Percentiles rank a stretch among this genome's conserved stretches.
Conservation (phyloP, 2,113 vertebrate genomes). For the Rhizomys pruinosus region DNA sequence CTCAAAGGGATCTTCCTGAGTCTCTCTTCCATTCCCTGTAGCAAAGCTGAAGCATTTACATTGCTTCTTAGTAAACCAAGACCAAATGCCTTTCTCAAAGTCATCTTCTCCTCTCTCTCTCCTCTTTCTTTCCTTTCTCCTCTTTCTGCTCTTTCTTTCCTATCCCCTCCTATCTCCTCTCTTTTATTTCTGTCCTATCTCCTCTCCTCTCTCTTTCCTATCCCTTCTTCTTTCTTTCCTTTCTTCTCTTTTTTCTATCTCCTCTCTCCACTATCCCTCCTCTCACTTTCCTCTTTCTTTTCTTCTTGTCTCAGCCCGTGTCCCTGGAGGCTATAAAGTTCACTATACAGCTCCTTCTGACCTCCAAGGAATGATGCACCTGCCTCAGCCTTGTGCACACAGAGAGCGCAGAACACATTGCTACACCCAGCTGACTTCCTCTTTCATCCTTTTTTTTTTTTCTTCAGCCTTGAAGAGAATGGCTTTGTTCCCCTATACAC, state of each 20-base stretch:
- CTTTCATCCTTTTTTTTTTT: background rate
- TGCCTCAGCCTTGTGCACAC: background rate
- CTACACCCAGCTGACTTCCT: no score
- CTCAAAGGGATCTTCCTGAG: background rate
- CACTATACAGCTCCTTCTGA: no score
- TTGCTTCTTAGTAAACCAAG: background rate
- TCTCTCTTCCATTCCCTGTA: background rate
- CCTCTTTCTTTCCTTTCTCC: no score
- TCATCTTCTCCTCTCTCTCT: no score
- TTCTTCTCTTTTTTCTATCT: background rate
- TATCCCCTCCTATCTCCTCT: no score
- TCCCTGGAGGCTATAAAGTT: background rate
- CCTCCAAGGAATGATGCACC: background rate
- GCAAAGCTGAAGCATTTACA: background rate
- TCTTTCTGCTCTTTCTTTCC: no score
- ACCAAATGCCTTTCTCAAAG: background rate
- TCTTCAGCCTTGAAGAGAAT: background rate
- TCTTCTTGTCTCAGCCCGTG: background rate
- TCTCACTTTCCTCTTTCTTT: no score
- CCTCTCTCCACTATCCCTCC: no score
- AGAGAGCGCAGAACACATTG: no score
- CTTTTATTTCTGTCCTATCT: no score
- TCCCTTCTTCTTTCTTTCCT: no score
- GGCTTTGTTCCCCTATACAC: background rate
- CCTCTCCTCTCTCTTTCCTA: no score